Evolutionary conservation across 2,888 invertebrate species (phyloP).

Genomic region (Bugula neritina): DNA sequence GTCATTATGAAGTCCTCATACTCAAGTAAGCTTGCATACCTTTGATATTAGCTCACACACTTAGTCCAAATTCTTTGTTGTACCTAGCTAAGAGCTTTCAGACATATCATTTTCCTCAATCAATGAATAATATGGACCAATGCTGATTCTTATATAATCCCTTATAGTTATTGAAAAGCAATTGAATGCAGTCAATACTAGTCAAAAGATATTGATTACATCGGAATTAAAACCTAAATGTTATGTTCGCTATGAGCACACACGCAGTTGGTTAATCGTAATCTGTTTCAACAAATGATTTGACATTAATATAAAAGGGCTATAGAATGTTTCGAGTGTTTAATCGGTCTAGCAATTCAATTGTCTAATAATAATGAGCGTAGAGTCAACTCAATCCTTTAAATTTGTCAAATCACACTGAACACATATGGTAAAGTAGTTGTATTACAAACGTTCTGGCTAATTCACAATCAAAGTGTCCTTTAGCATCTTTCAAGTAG

Average conservation of each 20-base stretch:
- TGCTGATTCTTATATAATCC: neutral
- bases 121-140: neutral
- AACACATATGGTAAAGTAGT: neutral
- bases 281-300: neutral
- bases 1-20: too few species aligned
- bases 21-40: too few species aligned
- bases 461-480: neutral
- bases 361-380: neutral
- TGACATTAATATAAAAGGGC: neutral
- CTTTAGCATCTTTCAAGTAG: neutral
- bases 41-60: too few species aligned
- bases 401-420: neutral
- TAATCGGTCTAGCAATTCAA: neutral
- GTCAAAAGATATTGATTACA: neutral
- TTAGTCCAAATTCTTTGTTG: too few species aligned
- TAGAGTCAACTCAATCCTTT: neutral
- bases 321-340: neutral
- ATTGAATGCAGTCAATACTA: neutral
- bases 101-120: neutral
- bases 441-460: neutral
- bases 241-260: too few species aligned
- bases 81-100: too few species aligned
- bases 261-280: too few species aligned
- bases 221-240: too few species aligned
- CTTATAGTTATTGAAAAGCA: neutral